Evolutionary conservation across 1,140 invertebrate genomes (phyloP), one percentile per base, ranked within the genome.

Genomic region (Zaprionus inermis): DNA sequence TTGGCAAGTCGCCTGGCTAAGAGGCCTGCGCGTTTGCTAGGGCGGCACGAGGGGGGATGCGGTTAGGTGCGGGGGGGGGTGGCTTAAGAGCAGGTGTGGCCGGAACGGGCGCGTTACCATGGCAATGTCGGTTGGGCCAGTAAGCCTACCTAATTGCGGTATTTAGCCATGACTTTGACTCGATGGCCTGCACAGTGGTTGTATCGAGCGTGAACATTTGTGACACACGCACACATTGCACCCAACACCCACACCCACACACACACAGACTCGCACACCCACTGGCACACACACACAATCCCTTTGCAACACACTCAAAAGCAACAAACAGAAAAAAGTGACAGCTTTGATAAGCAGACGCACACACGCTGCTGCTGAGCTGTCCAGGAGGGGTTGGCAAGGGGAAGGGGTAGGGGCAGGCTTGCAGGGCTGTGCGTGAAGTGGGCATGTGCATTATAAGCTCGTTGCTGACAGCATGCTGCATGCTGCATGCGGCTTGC

Each of bases 131-230:
- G 14, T 44, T 44, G 38, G 12, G 11, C 44, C 41, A 41, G 11
- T 56, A 52, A 49, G 72, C 58, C 66, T 52, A 54, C 72, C 65
- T 79, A 84, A 88, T 79, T 85, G 83, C 65, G 72, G 82, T 65
- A 76, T 85, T 72, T 72, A 69, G 41, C 60, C 49, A 71, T 76
- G 81, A 66, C 79, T 78, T 78, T 86, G 81, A 75, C 78, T 74
- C 72, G 69, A 46, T 58, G 68, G 64, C 66, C 58, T 46, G 54
- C 41, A 69, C 66, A 66, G 30, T 56, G 58, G 32, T 54, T 22
- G 22, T 61, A 41, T 61, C 46, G 20, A 20, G 49, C 49, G 57
- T n/a, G n/a, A n/a, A n/a, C n/a, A n/a, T n/a, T n/a, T n/a, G n/a
- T n/a, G n/a, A n/a, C n/a, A n/a, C n/a, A n/a, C n/a, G n/a, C n/a